Conservation (phyloP, 2,888 invertebrate species). For the Hirtodrosophila cameraria region DNA sequence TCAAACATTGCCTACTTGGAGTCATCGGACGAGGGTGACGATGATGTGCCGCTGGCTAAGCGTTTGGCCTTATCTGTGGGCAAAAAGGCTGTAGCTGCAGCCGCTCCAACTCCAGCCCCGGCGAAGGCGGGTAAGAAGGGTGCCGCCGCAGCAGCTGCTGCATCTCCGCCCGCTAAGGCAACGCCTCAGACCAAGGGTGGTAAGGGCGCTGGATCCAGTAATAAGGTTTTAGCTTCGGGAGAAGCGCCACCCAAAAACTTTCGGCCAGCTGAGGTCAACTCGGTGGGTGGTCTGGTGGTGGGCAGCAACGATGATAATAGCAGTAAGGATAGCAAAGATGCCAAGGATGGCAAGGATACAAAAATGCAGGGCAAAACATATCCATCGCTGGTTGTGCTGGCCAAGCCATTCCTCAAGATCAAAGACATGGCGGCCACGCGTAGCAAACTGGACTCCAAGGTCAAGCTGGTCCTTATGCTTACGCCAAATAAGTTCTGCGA, state of each 20-base stretch:
- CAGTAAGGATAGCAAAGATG: constrained; percentile 86
- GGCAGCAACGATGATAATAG: constrained; percentile 86
- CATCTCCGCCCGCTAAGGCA: constrained; percentile 53
- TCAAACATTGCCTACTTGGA: constrained; percentile 81
- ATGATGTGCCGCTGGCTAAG: constrained; percentile 84
- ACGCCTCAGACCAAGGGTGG: constrained; percentile 58
- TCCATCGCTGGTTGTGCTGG: constrained; percentile 93
- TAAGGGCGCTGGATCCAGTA: constrained; percentile 41
- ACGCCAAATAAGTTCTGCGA: constrained; percentile 94
- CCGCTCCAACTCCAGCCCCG: constrained; percentile 7
- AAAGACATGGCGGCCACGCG: constrained; percentile 88
- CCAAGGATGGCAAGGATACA: constrained; percentile 91
- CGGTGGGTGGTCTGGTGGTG: constrained; percentile 89
- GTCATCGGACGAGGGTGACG: constrained; percentile 84
- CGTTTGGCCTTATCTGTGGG: constrained; percentile 79
- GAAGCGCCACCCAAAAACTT: constrained; percentile 78
- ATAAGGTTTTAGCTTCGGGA: constrained; percentile 26
- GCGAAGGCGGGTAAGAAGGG: constrained; percentile 49
- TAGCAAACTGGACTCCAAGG: constrained; percentile 89
- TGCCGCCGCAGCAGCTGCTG: constrained; percentile 18
- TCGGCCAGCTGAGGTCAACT: constrained; percentile 89
- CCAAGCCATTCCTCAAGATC: constrained; percentile 90
- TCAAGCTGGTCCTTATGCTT: constrained; percentile 92
- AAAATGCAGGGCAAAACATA: constrained; percentile 92
- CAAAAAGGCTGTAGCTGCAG: constrained; percentile 54